Conservation (phyloP, 2,888 invertebrate genomes). For the Drosophila antonietae region DNA sequence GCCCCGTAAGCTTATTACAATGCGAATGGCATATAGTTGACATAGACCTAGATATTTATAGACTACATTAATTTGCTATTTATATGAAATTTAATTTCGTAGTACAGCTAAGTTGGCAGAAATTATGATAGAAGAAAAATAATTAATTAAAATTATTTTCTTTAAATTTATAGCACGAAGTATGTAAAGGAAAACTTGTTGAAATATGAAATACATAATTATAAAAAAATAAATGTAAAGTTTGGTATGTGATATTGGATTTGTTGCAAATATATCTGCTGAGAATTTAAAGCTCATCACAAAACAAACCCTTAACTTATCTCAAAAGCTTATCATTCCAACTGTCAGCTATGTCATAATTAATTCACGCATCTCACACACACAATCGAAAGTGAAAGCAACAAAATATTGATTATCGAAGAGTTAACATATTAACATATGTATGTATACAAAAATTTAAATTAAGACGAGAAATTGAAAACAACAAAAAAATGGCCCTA, state of each 20-base stretch:
- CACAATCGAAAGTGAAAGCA: slow-evolving; percentile 49
- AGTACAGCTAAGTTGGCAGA: neutral
- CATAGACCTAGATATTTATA: slow-evolving; percentile 21
- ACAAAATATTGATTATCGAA: slow-evolving; percentile 31
- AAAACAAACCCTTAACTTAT: neutral
- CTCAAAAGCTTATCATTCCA: neutral
- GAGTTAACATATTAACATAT: slow-evolving; percentile 3
- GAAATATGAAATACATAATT: no score
- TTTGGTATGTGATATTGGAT: no score
- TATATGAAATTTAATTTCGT: no score
- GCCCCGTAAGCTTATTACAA: slow-evolving; percentile 19
- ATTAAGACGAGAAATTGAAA: slow-evolving; percentile 35
- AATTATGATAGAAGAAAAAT: neutral
- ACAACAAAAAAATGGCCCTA: slow-evolving; percentile 12
- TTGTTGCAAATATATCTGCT: neutral
- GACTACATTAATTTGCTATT: neutral
- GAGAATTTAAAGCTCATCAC: neutral
- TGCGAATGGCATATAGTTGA: slow-evolving; percentile 15
- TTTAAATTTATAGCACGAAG: neutral
- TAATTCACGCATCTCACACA: slow-evolving; percentile 14
- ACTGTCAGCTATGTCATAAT: slow-evolving; percentile 31
- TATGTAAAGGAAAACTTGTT: neutral
- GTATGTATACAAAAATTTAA: slow-evolving; percentile 16
- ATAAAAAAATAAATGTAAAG: neutral
- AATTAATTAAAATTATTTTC: neutral